Evolutionary conservation across 2,888 invertebrate species (phyloP).

Genomic region (Cryptus viduatorius): DNA sequence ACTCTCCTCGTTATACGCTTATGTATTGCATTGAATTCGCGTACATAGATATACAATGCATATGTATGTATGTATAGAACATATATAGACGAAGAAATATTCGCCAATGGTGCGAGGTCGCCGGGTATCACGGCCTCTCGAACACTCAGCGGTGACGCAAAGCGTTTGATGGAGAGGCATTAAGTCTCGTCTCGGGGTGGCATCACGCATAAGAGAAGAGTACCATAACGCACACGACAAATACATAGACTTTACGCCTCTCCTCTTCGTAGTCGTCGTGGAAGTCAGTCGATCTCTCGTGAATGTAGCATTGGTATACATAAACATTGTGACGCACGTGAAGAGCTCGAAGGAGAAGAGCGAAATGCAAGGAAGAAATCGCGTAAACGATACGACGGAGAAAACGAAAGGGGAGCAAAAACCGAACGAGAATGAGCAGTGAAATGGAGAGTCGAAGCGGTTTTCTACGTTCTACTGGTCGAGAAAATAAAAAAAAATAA

Average conservation of each 20-base stretch:
- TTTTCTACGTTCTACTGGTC: too few relatives aligned
- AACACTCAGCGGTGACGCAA: slow-evolving; percentile 30
- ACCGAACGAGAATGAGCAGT: background rate
- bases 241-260: background rate
- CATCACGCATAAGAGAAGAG: background rate
- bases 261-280: slow-evolving; percentile 1
- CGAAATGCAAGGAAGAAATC: background rate
- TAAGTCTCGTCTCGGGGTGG: slow-evolving; percentile 24
- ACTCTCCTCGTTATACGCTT: slow-evolving; percentile 11
- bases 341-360: background rate
- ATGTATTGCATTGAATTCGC: background rate
- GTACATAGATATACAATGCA: background rate
- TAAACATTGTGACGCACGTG: slow-evolving; percentile 36
- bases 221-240: background rate
- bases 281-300: background rate
- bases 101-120: slow-evolving; percentile 39
- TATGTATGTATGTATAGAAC: background rate
- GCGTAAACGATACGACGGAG: background rate
- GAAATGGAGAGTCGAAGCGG: background rate
- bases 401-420: background rate
- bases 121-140: slow-evolving; percentile 27
- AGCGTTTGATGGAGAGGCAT: slow-evolving; percentile 44
- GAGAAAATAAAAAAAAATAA: background rate
- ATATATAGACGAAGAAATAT: background rate
- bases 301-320: background rate